Evolutionary conservation across 2,888 invertebrate genomes (phyloP), one percentile per base, ranked within the genome.

Genomic region (Busseola fusca): DNA sequence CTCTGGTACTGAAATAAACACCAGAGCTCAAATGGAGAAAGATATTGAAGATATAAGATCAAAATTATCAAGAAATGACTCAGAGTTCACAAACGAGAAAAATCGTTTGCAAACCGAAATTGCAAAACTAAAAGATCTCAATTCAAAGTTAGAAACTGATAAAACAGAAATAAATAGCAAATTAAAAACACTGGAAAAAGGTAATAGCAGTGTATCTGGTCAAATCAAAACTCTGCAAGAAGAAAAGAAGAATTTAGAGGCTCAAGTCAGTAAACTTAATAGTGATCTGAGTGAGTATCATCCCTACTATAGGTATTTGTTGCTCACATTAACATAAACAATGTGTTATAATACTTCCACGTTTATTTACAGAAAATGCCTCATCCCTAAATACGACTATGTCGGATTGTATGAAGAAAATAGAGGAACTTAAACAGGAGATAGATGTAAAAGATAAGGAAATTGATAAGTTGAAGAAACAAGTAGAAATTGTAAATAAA

Each of bases 381-480:
- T 93, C 94, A 58, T 93, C 95, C 10, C 96, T 96, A 80, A 95
- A 96, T 86, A 95, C 94, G 67, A 96, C 96, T 78, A 91, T 96
- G 88, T 91, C 95, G 37, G 94, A 96, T 64, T 95, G 93, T 89
- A 96, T 94, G 92, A 96, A 94, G 90, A 97, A 96, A 90, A 96
- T 97, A 84, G 97, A 97, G 86, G 96, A 96, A 59, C 93, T 97
- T 5, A 97, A 97, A 88, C 96, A 96, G 76, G 97, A 97, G 81
- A 92, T 98, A 78, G 96, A 96, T 83, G 93, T 93, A 45, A 97
- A 97, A 90, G 97, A 97, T 80, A 97, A 96, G 84, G 96, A 96
- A 89, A 93, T 96, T 69, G 96, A 96, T 63, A 96, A 96, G 84
- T 87, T 97, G 50, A 97, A 97, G 85, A 96, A 96, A 87, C 96